Base-by-base conservation (phyloP, 2,797 vertebrate species). In the Xyrichtys novacula region DNA sequence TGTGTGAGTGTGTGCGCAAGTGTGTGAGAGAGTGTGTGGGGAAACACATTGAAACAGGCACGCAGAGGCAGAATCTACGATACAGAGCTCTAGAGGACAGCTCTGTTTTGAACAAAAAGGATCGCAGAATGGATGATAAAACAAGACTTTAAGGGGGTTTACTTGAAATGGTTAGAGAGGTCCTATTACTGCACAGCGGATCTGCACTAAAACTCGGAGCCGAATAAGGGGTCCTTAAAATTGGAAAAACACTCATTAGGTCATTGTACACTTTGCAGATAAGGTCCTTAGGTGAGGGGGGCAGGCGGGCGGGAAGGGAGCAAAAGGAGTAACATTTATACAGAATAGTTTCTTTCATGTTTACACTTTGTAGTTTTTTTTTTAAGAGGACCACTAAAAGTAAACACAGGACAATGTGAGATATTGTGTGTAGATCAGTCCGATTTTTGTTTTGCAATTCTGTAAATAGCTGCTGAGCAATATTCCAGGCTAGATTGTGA, bases 391-490 rank as follows among this genome's bases (percentile, higher is more conserved):
- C 93, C 93, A 93, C 93, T 94, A 90, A 91, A 88, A 88, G 76
- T 76, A 82, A 89, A 85, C 77, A 81, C 49, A 61, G 76, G 87
- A 83, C 86, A 84, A 86, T 90, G 91, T 85, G 88, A 90, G 85
- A 66, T 81, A 71, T 80, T 61, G 76, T 86, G 71, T 84, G 75
- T 90, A 90, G 88, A 87, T 84, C 87, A 80, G 75, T 88, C 79
- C 62, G 78, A 64, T 81, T 40, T 72, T 91, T 74, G 62, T 84
- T 88, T 89, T 88, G 84, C 91, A 86, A 87, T 84, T 91, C 80
- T 93, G 89, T 93, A 93, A 86, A 93, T 93, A 93, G 91, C 87
- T 87, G 90, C 86, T 85, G 86, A 91, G 88, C 91, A 93, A 93
- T 93, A 91, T 88, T 92, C 80, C 85, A 88, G 85, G 81, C 86